Evolutionary conservation across 1,140 invertebrate genomes (phyloP).

Genomic region (Drosophila sechellia): DNA sequence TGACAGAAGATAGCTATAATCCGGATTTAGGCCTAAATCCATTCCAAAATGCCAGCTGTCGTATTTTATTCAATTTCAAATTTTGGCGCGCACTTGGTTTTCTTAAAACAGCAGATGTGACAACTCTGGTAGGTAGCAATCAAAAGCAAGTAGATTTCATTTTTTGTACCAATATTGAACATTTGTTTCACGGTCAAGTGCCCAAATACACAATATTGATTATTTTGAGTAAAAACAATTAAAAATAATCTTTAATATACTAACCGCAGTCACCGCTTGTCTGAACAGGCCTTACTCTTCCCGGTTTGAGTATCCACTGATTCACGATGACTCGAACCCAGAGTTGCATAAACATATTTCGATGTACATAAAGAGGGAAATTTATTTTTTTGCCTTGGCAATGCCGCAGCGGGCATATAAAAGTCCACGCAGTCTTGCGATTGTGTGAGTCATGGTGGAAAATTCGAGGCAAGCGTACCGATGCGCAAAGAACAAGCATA

Average conservation of each 20-base stretch:
- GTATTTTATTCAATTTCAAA: not conserved
- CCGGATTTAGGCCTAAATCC: not conserved
- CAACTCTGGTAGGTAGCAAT: conserved; percentile 1
- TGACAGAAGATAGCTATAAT: not conserved
- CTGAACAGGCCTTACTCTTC: too few relatives aligned
- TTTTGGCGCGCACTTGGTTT: not conserved
- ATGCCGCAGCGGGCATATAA: not conserved
- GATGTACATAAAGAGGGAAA: not conserved
- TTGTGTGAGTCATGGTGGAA: conserved; percentile 70
- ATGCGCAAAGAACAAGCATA: conserved; percentile 64
- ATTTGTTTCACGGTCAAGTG: too few relatives aligned
- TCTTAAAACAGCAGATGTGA: conserved; percentile 1
- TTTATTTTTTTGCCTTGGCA: too few relatives aligned
- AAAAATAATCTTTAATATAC: too few relatives aligned
- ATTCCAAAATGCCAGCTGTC: not conserved
- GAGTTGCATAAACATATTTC: not conserved
- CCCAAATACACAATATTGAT: too few relatives aligned
- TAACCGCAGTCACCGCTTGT: too few relatives aligned
- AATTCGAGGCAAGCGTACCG: conserved; percentile 71
- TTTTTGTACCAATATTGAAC: not conserved
- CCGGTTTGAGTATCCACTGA: too few relatives aligned
- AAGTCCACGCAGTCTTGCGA: not conserved
- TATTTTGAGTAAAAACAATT: too few relatives aligned
- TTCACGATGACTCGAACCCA: not conserved
- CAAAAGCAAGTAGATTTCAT: not conserved